Conservation (phyloP, 2,888 invertebrate species). For the Himalopsyche anomala region DNA sequence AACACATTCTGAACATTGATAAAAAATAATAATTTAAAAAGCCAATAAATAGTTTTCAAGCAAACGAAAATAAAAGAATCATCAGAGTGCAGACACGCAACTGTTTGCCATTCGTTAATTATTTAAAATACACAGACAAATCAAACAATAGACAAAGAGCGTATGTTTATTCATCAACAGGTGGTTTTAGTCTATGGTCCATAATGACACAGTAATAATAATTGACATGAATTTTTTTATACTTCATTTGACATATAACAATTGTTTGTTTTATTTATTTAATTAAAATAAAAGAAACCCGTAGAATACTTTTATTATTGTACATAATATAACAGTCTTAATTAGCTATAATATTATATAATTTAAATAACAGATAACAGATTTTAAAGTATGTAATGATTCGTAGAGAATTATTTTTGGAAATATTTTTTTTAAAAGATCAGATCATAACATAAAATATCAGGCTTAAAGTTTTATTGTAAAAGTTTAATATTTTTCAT, state of each 20-base stretch:
- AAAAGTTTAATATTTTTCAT: no score
- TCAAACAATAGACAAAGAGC: background rate
- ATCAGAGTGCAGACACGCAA: no score
- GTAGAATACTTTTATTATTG: background rate
- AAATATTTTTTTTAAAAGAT: no score
- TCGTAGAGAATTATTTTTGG: background rate
- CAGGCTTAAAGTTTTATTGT: no score
- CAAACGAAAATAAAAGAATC: background rate
- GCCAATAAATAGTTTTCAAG: conserved; percentile 15
- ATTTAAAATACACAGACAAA: background rate
- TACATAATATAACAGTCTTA: no score
- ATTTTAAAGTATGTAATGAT: background rate
- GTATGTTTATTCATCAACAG: no score
- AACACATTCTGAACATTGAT: background rate
- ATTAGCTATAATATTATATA: background rate
- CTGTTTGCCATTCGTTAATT: no score
- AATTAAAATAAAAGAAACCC: background rate
- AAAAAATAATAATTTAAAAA: conserved; percentile 15
- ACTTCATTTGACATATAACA: background rate
- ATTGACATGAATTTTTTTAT: background rate
- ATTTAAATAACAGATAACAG: background rate
- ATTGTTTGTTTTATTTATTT: background rate
- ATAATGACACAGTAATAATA: background rate
- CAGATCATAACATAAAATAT: no score
- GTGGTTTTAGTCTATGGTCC: no score